Conservation (phyloP, 1,140 invertebrate genomes). For the Drosophila bipectinata region DNA sequence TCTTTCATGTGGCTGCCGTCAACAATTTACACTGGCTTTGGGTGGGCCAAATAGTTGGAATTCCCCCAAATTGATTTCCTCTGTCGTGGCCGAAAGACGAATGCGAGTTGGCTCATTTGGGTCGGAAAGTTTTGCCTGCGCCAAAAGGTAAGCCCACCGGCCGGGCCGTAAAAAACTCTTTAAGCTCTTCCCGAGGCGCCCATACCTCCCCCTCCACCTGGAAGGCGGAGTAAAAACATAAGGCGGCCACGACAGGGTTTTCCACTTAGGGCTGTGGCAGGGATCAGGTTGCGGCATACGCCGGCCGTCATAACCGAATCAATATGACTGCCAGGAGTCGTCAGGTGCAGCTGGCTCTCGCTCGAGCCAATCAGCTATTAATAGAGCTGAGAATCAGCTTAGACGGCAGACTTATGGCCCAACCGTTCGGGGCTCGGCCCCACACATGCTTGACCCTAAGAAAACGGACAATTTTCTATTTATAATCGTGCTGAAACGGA, state of each 20-base stretch:
- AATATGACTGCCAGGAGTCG: slow-evolving; percentile 51
- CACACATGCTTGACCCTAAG: slow-evolving; percentile 26
- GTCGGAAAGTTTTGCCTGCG: slow-evolving; percentile 23
- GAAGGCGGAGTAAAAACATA: slow-evolving; percentile 5
- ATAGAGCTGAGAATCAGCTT: slow-evolving; percentile 57
- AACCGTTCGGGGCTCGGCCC: slow-evolving; percentile 20
- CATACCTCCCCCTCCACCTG: no score
- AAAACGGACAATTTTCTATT: slow-evolving; percentile 42
- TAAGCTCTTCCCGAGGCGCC: slow-evolving; percentile 19
- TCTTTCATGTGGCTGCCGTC: slow-evolving; percentile 69
- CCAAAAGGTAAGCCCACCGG: slow-evolving; percentile 40
- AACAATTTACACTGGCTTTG: slow-evolving; percentile 50
- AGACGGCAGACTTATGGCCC: slow-evolving; percentile 49
- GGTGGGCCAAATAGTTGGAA: slow-evolving; percentile 56
- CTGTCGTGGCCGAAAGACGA: slow-evolving; percentile 42
- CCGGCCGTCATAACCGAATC: slow-evolving; percentile 57
- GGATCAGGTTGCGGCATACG: slow-evolving; percentile 39
- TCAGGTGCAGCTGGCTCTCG: slow-evolving; percentile 32
- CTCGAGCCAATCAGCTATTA: slow-evolving; percentile 64
- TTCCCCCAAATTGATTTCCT: slow-evolving; percentile 64
- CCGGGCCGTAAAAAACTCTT: slow-evolving; percentile 44
- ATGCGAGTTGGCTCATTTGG: slow-evolving; percentile 41
- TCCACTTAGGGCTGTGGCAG: slow-evolving; percentile 53
- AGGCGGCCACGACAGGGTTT: slow-evolving; percentile 54
- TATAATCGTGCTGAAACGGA: slow-evolving; percentile 40